Evolutionary conservation across 2,113 vertebrate genomes (phyloP).

Genomic region (Mus spicilegus): DNA sequence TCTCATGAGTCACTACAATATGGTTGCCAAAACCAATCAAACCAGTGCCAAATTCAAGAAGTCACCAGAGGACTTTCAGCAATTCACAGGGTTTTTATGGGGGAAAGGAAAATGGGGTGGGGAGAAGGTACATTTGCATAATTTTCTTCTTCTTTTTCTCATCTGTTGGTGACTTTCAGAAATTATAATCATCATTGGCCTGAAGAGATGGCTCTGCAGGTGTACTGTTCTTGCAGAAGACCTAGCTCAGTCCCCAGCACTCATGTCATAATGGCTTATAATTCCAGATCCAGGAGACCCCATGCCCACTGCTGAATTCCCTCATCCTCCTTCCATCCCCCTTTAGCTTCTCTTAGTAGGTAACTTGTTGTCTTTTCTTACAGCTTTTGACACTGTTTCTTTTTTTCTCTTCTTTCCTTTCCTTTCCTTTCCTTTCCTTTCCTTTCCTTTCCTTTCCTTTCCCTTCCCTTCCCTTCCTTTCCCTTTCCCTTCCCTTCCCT

Average conservation of each 20-base stretch:
- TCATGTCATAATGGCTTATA: too few relatives aligned
- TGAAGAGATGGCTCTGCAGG: neutral
- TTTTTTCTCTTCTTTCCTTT: neutral
- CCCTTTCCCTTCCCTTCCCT: too few relatives aligned
- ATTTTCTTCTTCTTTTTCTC: neutral
- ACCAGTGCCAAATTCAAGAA: constrained; percentile 91
- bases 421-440: too few relatives aligned
- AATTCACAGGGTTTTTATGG: constrained; percentile 81
- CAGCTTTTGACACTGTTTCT: neutral
- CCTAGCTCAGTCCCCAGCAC: neutral
- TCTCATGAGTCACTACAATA: constrained; percentile 90
- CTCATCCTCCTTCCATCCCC: too few relatives aligned
- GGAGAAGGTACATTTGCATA: constrained; percentile 41
- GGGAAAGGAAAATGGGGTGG: neutral
- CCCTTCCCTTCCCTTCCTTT: too few relatives aligned
- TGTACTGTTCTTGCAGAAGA: neutral
- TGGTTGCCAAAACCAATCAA: constrained; percentile 92
- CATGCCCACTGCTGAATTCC: too few relatives aligned
- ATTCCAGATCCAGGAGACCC: neutral
- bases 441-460: too few relatives aligned
- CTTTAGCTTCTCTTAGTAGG: too few relatives aligned
- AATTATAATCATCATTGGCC: constrained; percentile 2
- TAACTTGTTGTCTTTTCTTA: neutral
- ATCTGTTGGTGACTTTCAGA: neutral
- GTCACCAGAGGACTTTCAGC: constrained; percentile 86